These are phyloP conservation scores for Uria lomvia DNA, from an alignment of 2,113 vertebrate species.

Conservation along the genomic window DNA sequence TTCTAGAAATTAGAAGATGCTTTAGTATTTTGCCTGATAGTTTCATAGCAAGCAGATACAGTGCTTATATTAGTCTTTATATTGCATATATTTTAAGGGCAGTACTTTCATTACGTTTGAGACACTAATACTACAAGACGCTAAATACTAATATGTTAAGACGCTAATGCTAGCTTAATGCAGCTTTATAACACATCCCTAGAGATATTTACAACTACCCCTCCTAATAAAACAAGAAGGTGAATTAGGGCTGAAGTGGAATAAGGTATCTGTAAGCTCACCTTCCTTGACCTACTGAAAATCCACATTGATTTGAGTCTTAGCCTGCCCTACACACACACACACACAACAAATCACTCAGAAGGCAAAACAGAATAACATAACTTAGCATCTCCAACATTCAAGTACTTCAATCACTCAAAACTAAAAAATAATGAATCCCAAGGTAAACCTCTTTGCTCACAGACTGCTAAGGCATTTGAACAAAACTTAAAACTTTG, in stretches of 20 bases:
- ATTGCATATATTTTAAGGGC: not conserved
- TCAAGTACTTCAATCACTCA: not conserved
- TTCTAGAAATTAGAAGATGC: not conserved
- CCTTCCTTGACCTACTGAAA: not conserved
- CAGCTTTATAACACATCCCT: slow-evolving; percentile 48
- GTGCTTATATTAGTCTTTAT: not conserved
- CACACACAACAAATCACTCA: not conserved
- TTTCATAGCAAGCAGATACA: not conserved
- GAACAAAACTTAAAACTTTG: not conserved
- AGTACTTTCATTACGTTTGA: slow-evolving; percentile 40
- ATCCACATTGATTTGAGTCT: not conserved
- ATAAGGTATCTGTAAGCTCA: not conserved
- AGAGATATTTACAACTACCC: slow-evolving; percentile 45
- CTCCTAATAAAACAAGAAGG: slow-evolving; percentile 22
- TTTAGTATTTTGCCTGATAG: not conserved
- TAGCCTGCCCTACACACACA: not conserved
- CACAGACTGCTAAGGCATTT: not conserved
- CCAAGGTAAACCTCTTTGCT: not conserved
- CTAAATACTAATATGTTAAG: slow-evolving; percentile 38
- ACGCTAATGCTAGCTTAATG: slow-evolving; percentile 47
- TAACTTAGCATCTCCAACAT: not conserved
- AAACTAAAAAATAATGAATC: not conserved
- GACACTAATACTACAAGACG: slow-evolving; percentile 9
- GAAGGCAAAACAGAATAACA: not conserved
- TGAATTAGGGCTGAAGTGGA: slow-evolving; percentile 9